A percentile compares a stretch with the other conserved stretches of the same genome.
These are phyloP conservation scores for Megalops atlanticus DNA, from an alignment of 2,113 vertebrate species.

Conservation along the genomic window DNA sequence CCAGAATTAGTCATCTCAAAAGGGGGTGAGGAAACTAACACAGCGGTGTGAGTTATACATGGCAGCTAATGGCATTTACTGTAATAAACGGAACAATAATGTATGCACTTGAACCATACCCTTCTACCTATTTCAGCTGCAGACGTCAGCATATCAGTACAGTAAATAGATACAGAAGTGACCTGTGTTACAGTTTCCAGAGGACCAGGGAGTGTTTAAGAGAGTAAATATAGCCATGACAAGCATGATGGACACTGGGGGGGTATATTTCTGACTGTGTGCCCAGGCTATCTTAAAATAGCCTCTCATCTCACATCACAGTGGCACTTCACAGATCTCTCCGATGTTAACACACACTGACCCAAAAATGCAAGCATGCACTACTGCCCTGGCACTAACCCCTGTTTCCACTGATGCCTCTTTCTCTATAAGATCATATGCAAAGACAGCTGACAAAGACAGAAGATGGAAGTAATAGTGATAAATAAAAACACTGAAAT, in stretches of 20 bases:
- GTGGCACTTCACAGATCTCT: background rate
- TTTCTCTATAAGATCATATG: background rate
- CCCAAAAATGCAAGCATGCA: background rate
- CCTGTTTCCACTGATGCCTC: slow-evolving; percentile 15
- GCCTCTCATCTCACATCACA: slow-evolving; percentile 41
- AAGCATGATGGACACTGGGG: slow-evolving; percentile 54
- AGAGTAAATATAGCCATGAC: slow-evolving; percentile 58
- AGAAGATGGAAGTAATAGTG: too few species aligned
- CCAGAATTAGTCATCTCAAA: background rate
- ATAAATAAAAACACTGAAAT: too few species aligned
- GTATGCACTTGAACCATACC: too few species aligned
- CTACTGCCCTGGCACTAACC: slow-evolving; percentile 29
- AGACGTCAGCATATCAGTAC: background rate
- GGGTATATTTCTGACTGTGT: slow-evolving; percentile 43
- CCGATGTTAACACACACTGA: background rate
- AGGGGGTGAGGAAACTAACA: background rate
- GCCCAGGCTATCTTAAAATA: slow-evolving; percentile 52
- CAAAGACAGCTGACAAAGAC: too few species aligned
- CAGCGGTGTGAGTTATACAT: background rate
- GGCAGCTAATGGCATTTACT: background rate
- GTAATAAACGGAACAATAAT: background rate
- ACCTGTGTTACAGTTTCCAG: slow-evolving; percentile 20
- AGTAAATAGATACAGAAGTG: slow-evolving; percentile 13
- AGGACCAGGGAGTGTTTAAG: slow-evolving; percentile 5
- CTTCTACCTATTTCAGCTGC: too few species aligned